Conservation (phyloP, 2,888 invertebrate species). For the Periphyllus acericola region DNA sequence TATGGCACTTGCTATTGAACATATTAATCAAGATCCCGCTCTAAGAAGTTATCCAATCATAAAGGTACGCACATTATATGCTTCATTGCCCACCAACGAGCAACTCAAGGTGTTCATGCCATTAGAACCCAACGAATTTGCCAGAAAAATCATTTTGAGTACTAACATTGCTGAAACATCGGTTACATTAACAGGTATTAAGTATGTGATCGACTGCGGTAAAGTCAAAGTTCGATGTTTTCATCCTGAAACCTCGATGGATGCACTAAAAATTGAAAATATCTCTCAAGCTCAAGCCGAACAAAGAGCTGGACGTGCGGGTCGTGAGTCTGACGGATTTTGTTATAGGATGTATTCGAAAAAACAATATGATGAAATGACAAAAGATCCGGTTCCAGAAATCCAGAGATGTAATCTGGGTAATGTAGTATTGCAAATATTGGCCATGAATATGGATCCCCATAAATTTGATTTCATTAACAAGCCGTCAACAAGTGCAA, state of each 20-base stretch:
- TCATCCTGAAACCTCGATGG: constrained; percentile 83
- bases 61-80: constrained; percentile 75
- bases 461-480: constrained; percentile 90
- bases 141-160: constrained; percentile 71
- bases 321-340: constrained; percentile 83
- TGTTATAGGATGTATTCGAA: constrained; percentile 90
- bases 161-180: constrained; percentile 75
- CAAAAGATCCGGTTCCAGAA: constrained; percentile 83
- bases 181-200: constrained; percentile 78
- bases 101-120: constrained; percentile 70
- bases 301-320: constrained; percentile 93
- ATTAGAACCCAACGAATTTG: constrained; percentile 67
- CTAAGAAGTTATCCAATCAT: constrained; percentile 74
- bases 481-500: constrained; percentile 79
- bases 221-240: constrained; percentile 87
- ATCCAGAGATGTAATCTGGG: constrained; percentile 80
- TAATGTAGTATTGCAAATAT: constrained; percentile 81
- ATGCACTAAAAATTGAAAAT: constrained; percentile 81
- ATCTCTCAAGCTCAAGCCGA: constrained; percentile 92
- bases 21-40: constrained; percentile 70
- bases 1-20: constrained; percentile 79
- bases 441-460: constrained; percentile 85
- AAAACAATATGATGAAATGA: constrained; percentile 77
- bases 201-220: constrained; percentile 91
- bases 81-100: constrained; percentile 69